phyloP scores from a whole-genome alignment of 2,888 invertebrate genomes.

The Leucophenga montana region DNA sequence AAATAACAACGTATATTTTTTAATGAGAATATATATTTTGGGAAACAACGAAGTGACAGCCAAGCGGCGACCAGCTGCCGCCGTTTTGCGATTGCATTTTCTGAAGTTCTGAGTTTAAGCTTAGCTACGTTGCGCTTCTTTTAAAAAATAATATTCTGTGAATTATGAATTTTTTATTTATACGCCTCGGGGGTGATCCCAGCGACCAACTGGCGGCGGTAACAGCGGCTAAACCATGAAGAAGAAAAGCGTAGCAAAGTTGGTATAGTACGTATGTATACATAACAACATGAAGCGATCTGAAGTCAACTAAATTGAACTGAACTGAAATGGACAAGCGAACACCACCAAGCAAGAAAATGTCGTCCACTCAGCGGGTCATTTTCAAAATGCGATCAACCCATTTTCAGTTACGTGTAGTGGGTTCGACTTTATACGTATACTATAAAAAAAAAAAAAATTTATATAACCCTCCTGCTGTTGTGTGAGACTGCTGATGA shows the following conservation, averaged over 20 bases:
- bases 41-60: constrained; percentile 59
- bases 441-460: too few relatives aligned
- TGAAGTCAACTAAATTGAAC: too few relatives aligned
- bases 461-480: constrained; percentile 55
- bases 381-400: constrained; percentile 46
- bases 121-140: constrained; percentile 51
- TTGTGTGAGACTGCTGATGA: constrained; percentile 46
- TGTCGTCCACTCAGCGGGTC: constrained; percentile 68
- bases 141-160: constrained; percentile 63
- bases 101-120: constrained; percentile 32
- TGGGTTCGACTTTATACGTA: background rate
- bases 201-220: constrained; percentile 13
- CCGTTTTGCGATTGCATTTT: constrained; percentile 10
- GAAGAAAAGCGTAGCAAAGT: background rate
- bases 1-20: constrained; percentile 40
- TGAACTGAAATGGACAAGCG: constrained; percentile 15
- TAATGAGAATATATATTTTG: constrained; percentile 68
- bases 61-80: constrained; percentile 40
- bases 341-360: constrained; percentile 51
- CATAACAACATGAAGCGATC: too few relatives aligned
- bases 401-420: constrained; percentile 18
- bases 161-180: constrained; percentile 57
- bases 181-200: constrained; percentile 34
- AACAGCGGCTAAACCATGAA: background rate
- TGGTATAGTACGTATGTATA: too few relatives aligned